Conservation (phyloP, 2,888 invertebrate species). For the Himalopsyche tibetana region DNA sequence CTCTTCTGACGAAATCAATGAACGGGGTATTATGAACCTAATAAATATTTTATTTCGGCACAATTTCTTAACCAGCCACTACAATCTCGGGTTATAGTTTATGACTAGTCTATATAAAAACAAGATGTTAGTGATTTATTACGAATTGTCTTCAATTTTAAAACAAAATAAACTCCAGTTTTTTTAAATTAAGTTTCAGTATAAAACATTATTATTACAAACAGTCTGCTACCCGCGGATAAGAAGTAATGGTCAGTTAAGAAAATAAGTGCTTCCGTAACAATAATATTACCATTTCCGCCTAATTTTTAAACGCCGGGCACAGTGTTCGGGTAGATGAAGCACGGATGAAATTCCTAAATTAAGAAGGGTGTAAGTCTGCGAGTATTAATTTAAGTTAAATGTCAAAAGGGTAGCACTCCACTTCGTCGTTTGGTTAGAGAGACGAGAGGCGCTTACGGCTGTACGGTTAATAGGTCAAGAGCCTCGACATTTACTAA, state of each 20-base stretch:
- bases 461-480: not conserved
- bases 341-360: not conserved
- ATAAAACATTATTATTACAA: not conserved
- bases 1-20: no score
- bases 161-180: no score
- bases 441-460: not conserved
- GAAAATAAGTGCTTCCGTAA: not conserved
- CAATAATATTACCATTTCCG: no score
- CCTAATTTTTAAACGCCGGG: no score
- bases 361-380: not conserved
- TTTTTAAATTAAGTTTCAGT: not conserved
- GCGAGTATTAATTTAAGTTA: not conserved
- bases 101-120: no score
- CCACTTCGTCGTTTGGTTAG: not conserved
- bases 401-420: not conserved
- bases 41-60: no score
- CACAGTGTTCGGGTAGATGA: no score
- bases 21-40: no score
- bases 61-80: no score
- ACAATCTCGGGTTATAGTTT: no score
- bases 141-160: no score
- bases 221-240: not conserved
- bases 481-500: not conserved
- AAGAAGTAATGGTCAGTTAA: not conserved
- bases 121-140: no score